Conservation (phyloP, 2,113 vertebrate genomes). For the Spermophilus dauricus region DNA sequence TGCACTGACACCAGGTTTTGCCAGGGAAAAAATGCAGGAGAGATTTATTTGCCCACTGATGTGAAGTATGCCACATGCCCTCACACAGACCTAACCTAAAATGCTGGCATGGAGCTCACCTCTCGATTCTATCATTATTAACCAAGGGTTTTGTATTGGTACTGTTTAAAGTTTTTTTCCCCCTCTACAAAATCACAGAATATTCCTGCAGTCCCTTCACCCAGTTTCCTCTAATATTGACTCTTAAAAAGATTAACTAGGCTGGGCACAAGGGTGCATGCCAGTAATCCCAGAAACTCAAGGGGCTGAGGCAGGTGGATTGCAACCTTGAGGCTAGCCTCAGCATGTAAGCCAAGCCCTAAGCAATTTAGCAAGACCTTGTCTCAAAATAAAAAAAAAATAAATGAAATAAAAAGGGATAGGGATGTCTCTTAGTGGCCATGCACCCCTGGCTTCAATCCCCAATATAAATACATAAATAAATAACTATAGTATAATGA, state of each 20-base stretch:
- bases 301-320: background rate
- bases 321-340: background rate
- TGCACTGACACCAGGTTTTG: background rate
- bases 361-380: background rate
- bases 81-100: background rate
- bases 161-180: background rate
- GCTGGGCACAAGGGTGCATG: background rate
- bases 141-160: background rate
- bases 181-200: background rate
- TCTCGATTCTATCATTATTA: too few relatives aligned
- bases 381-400: background rate
- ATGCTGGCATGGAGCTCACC: too few relatives aligned
- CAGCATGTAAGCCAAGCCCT: background rate
- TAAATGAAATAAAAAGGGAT: background rate
- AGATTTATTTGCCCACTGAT: background rate
- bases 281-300: background rate
- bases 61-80: accelerated
- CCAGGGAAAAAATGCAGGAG: background rate
- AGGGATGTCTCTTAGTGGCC: background rate
- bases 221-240: background rate
- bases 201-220: background rate
- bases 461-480: background rate
- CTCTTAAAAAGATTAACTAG: too few relatives aligned
- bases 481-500: background rate
- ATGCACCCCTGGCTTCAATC: background rate